Evolutionary conservation across 2,797 vertebrate genomes (phyloP).

Genomic region (Pteropus rufus): DNA sequence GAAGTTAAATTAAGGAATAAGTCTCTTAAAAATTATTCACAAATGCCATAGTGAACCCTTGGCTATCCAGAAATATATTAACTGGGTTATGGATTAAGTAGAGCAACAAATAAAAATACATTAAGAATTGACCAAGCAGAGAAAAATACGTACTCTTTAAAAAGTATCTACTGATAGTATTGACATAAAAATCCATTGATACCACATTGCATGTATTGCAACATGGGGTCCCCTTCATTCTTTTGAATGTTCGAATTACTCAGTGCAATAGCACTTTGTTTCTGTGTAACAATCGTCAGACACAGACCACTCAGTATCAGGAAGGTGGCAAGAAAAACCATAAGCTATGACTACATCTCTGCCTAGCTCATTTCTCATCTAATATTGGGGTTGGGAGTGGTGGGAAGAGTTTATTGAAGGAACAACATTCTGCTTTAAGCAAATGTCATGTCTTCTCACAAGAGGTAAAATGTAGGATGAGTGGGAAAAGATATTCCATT

Average conservation of each 20-base stretch:
- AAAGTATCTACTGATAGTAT: not conserved
- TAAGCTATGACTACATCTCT: not conserved
- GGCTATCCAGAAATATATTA: not conserved
- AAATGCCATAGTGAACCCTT: not conserved
- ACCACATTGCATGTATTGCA: rapidly evolving
- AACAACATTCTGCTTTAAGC: not conserved
- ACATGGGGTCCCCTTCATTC: not conserved
- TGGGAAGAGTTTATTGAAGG: not conserved
- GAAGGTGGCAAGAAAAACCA: not conserved
- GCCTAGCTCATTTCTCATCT: not conserved
- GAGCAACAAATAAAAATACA: not conserved
- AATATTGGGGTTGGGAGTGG: too few relatives aligned
- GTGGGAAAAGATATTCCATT: not conserved
- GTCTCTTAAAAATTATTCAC: not conserved
- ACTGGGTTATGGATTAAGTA: not conserved
- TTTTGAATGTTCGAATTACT: not conserved
- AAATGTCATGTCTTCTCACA: not conserved
- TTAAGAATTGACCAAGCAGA: not conserved
- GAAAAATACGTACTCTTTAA: not conserved
- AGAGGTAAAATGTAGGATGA: not conserved
- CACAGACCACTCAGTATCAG: too few relatives aligned
- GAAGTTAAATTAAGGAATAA: not conserved
- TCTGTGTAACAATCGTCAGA: not conserved
- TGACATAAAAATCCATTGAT: not conserved
- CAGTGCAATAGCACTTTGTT: not conserved